Conservation (phyloP, 2,113 vertebrate species). For the Heterotilapia buettikoferi region DNA sequence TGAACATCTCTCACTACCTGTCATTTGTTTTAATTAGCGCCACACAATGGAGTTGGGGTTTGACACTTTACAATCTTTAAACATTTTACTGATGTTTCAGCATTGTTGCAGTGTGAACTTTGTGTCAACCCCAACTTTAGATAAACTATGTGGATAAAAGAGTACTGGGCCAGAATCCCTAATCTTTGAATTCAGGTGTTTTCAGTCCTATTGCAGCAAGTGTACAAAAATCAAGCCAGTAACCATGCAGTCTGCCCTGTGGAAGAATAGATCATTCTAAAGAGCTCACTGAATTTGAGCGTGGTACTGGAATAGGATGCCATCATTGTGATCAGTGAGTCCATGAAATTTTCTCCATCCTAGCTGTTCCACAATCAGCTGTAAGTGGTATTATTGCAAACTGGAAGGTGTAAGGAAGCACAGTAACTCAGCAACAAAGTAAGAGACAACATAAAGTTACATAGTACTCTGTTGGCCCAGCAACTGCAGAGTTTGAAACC, state of each 20-base stretch:
- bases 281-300: neutral
- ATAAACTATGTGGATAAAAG: neutral
- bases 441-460: neutral
- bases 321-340: neutral
- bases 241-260: neutral
- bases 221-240: neutral
- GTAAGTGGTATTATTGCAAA: neutral
- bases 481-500: neutral
- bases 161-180: neutral
- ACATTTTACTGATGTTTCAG: neutral
- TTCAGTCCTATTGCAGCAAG: neutral
- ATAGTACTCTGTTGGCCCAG: neutral
- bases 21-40: neutral
- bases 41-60: neutral
- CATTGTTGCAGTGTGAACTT: neutral
- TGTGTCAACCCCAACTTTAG: neutral
- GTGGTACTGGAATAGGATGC: neutral
- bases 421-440: neutral
- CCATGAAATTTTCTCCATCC: neutral
- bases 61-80: neutral
- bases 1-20: no score
- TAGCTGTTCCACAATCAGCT: neutral
- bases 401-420: neutral
- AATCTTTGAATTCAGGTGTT: neutral
- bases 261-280: neutral